These are phyloP conservation scores for Colius striatus DNA, from an alignment of 2,113 vertebrate species.

Conservation along the genomic window DNA sequence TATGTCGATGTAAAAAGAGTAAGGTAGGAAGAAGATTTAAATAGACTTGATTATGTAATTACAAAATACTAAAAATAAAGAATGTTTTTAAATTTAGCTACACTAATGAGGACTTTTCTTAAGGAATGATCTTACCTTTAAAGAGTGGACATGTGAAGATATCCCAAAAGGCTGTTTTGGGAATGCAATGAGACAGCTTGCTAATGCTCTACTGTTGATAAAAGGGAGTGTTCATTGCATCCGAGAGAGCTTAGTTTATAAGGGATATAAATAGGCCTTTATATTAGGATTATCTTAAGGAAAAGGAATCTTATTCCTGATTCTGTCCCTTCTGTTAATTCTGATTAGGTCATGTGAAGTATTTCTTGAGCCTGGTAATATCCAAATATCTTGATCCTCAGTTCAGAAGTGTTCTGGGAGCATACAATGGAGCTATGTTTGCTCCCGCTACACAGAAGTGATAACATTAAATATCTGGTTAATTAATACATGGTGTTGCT, in stretches of 20 bases:
- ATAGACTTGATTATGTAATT: background rate
- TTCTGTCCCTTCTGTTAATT: background rate
- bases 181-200: background rate
- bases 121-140: background rate
- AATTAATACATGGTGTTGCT: background rate
- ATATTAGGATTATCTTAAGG: background rate
- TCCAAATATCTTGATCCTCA: background rate
- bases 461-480: background rate
- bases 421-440: background rate
- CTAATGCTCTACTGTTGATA: background rate
- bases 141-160: background rate
- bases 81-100: background rate
- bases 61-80: background rate
- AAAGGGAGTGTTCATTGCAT: background rate
- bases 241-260: background rate
- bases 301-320: background rate
- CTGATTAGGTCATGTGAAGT: background rate
- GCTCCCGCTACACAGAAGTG: background rate
- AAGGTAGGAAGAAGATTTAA: background rate
- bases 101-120: background rate
- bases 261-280: background rate
- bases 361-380: background rate
- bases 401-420: background rate
- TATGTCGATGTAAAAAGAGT: background rate
- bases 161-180: background rate